Evolutionary conservation across 1,140 invertebrate species (phyloP).

Genomic region (Diachasma alloeum): DNA sequence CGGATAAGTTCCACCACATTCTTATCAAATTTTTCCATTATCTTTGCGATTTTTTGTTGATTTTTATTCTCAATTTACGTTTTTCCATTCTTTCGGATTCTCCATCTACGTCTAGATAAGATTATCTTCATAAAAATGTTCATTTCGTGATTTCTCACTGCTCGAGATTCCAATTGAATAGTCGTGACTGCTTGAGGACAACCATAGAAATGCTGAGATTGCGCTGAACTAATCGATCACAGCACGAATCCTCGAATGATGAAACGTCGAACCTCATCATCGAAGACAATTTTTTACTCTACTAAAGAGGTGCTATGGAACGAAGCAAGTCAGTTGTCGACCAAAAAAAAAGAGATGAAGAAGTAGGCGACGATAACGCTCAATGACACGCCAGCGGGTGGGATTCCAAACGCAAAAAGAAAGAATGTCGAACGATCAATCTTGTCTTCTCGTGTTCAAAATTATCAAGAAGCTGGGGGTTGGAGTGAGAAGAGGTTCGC

Average conservation of each 20-base stretch:
- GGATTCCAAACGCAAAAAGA: neutral
- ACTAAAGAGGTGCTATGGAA: neutral
- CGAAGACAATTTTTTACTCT: neutral
- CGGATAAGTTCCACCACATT: too few species aligned
- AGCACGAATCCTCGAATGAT: neutral
- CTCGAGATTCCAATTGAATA: too few species aligned
- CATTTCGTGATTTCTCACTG: too few species aligned
- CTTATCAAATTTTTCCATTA: too few species aligned
- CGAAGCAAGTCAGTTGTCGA: neutral
- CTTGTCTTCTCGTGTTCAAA: constrained; percentile 31
- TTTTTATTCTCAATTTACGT: too few species aligned
- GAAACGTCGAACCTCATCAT: neutral
- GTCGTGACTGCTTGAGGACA: neutral
- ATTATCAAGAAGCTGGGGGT: constrained; percentile 24
- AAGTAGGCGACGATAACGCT: constrained; percentile 15
- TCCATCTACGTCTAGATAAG: too few species aligned
- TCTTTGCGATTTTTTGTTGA: too few species aligned
- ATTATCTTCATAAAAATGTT: too few species aligned
- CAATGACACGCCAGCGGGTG: constrained; percentile 32
- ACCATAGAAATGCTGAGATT: neutral
- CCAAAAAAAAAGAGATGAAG: neutral
- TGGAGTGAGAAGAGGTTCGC: neutral
- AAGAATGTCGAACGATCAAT: constrained; percentile 27
- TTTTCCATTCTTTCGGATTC: too few species aligned
- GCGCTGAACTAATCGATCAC: neutral